Base-by-base conservation (phyloP, 92 coral and sea anemone species). In the Bergia sp. region DNA sequence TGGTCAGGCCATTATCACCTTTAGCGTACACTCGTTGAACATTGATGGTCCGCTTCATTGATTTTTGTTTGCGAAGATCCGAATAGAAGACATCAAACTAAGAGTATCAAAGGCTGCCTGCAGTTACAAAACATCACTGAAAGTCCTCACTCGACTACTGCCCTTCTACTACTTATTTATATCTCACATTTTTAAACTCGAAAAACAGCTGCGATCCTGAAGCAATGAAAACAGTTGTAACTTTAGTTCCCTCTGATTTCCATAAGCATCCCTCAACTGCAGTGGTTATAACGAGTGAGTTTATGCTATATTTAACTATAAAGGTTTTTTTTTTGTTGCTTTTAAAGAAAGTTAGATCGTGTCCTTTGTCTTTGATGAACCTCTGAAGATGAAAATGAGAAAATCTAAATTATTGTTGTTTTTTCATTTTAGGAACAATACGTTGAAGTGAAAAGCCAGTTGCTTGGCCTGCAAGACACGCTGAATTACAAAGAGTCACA, bases 401-500 rank as follows among this genome's bases (percentile, higher is more conserved):
- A 53, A 7, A 5, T 45, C 2, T 29, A 29, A n/a, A 4, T 55
- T 47, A 12, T 89, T 45, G 37, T 69, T 36, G 3, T 50, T 20
- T 43, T 76, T 45, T 79, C 0, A 2, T 55, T 78, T n/a, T 79
- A 95, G 98, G 94, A 90, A 76, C 86, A 76, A 37, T 95, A 87
- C 74, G 93, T 95, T 6, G 88, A 87, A 16, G 94, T 92, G 7
- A 93, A 90, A 75, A 86, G 91, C 40, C 88, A 88, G 73, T 88
- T 91, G 55, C 90, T 93, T 37, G 96, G 89, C 39, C 91, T 95
- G 13, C 93, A 95, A 79, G 93, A 91, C 57, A 75, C 77, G 38
- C 53, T 75, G 40, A 73, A 64, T 12, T 58, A 75, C 81, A 86
- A 86, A 11, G 82, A 77, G 13, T 76, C 82, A 15, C 89, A 86